These are phyloP conservation scores for Glaucopsyche alexis DNA, from an alignment of 2,888 invertebrate genomes.

Conservation along the genomic window DNA sequence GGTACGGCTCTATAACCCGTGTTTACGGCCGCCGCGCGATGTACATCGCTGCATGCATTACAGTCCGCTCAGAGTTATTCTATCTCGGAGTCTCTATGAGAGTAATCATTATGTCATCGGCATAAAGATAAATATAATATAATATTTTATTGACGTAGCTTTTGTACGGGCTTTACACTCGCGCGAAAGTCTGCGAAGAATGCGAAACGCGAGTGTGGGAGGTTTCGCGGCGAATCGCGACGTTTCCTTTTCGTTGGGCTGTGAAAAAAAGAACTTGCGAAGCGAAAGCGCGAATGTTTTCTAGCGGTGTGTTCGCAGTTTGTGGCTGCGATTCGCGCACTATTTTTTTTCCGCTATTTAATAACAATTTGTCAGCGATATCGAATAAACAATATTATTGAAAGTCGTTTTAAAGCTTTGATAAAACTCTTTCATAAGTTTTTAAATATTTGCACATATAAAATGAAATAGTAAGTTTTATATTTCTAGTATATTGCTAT, in stretches of 20 bases:
- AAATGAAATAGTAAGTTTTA: not conserved
- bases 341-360: not conserved
- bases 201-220: not conserved
- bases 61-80: too few relatives aligned
- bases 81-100: too few relatives aligned
- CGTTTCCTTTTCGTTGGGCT: too few relatives aligned
- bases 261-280: too few relatives aligned
- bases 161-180: not conserved
- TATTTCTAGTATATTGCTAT: not conserved
- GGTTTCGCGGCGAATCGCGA: not conserved
- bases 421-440: not conserved
- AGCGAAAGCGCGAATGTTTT: not conserved
- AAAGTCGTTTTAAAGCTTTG: not conserved
- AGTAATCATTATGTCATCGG: too few relatives aligned
- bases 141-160: conserved; percentile 2
- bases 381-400: conserved; percentile 1
- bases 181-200: not conserved
- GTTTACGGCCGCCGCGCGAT: conserved; percentile 63
- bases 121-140: too few relatives aligned
- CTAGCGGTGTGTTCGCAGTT: not conserved
- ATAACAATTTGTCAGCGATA: not conserved
- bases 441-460: not conserved
- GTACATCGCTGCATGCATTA: conserved; percentile 47
- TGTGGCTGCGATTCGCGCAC: not conserved
- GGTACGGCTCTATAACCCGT: conserved; percentile 64